A percentile compares a stretch with the other conserved stretches of the same genome.
Evolutionary conservation across 2,888 invertebrate genomes (phyloP).

Genomic region (Cephus runcator): DNA sequence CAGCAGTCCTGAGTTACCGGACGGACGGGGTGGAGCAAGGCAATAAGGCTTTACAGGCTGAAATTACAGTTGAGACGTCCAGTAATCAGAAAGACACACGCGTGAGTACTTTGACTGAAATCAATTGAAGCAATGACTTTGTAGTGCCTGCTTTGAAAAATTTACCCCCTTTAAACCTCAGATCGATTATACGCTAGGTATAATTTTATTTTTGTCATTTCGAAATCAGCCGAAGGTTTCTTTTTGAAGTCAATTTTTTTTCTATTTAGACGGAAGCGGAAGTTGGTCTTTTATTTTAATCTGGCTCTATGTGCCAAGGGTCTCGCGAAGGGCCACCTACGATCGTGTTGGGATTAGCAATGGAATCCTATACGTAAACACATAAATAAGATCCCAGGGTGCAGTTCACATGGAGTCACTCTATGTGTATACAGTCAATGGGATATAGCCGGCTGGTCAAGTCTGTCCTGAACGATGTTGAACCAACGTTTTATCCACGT

Average conservation of each 20-base stretch:
- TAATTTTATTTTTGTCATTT: too few relatives aligned
- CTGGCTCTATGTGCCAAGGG: not conserved
- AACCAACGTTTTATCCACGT: not conserved
- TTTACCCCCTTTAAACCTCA: not conserved
- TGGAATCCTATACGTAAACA: conserved; percentile 18
- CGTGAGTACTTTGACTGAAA: not conserved
- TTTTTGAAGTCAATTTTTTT: not conserved
- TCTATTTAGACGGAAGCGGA: not conserved
- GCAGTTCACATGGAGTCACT: not conserved
- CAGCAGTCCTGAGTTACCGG: conserved; percentile 11
- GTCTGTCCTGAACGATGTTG: not conserved
- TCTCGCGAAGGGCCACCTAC: conserved; percentile 8
- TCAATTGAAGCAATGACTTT: not conserved
- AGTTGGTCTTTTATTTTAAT: not conserved
- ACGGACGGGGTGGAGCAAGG: conserved; percentile 29
- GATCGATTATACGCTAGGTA: too few relatives aligned
- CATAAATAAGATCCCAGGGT: conserved; percentile 16
- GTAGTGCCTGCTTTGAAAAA: not conserved
- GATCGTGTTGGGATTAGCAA: conserved; percentile 21
- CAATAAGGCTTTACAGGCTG: conserved; percentile 21
- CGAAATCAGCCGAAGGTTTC: too few relatives aligned
- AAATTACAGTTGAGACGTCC: conserved; percentile 11
- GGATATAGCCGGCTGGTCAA: not conserved
- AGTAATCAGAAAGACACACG: not conserved
- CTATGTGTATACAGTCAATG: not conserved